These are phyloP conservation scores for Pseudomyrmex gracilis DNA, from an alignment of 1,140 invertebrate genomes.

Conservation along the genomic window DNA sequence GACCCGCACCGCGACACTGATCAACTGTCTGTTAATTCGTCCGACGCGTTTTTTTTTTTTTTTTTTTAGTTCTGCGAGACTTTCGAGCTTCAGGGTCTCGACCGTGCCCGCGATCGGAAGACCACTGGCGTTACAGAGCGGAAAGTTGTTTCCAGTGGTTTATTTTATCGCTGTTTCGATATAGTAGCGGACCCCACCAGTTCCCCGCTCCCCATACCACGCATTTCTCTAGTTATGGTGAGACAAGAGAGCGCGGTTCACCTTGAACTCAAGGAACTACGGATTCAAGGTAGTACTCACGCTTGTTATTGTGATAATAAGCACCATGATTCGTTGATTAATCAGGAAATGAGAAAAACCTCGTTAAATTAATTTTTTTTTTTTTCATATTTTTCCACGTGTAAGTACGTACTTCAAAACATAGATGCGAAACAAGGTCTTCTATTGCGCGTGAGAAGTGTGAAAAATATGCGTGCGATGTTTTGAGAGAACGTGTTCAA, in stretches of 20 bases:
- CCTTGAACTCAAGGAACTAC: slow-evolving; percentile 73
- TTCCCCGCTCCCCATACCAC: slow-evolving; percentile 30
- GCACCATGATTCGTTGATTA: slow-evolving; percentile 67
- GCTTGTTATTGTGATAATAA: no score
- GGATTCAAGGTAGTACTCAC: no score
- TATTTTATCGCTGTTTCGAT: slow-evolving; percentile 31
- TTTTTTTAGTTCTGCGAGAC: not conserved
- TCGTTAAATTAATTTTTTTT: not conserved
- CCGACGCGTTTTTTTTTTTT: slow-evolving; percentile 40
- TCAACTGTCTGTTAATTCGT: slow-evolving; percentile 39
- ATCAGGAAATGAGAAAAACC: slow-evolving; percentile 55
- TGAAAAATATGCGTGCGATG: not conserved
- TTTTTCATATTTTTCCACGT: not conserved
- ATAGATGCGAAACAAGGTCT: not conserved
- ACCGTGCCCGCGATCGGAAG: slow-evolving; percentile 68
- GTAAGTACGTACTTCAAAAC: not conserved
- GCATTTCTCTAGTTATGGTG: slow-evolving; percentile 74
- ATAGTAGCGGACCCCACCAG: slow-evolving; percentile 69
- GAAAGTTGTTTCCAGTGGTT: slow-evolving; percentile 70
- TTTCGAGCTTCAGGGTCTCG: slow-evolving; percentile 43
- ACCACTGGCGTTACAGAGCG: slow-evolving; percentile 71
- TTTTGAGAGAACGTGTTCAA: no score
- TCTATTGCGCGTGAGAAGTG: not conserved
- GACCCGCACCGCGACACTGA: slow-evolving; percentile 10
- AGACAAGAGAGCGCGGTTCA: slow-evolving; percentile 67